phyloP scores from a whole-genome alignment of 2,888 invertebrate species.

The Gymnosoma rotundatum region DNA sequence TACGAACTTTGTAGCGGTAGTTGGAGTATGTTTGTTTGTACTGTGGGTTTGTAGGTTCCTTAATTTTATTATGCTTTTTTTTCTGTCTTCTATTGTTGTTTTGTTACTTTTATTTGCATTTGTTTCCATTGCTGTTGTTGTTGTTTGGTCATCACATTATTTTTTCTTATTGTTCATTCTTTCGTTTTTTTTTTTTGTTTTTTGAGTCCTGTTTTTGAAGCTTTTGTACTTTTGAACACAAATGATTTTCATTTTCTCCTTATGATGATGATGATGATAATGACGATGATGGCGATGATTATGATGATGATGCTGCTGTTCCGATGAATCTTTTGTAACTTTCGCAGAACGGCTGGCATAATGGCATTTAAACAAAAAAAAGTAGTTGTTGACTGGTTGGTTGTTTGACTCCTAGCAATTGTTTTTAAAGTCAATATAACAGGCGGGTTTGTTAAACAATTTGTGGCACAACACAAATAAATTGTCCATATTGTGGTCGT shows the following conservation, averaged over 20 bases:
- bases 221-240: conserved; percentile 16
- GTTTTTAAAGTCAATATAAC: conserved; percentile 50
- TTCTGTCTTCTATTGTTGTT: conserved; percentile 1
- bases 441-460: conserved; percentile 70
- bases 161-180: neutral
- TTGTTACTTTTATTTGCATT: conserved; percentile 11
- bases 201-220: conserved; percentile 41
- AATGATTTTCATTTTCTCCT: conserved; percentile 43
- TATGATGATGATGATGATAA: neutral
- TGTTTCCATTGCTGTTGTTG: conserved; percentile 11
- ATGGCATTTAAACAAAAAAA: conserved; percentile 6
- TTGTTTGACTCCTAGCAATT: conserved; percentile 45
- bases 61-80: conserved; percentile 5
- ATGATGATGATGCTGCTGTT: conserved; percentile 18
- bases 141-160: conserved; percentile 34
- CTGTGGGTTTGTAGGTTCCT: conserved; percentile 44
- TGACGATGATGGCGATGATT: neutral
- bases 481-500: conserved; percentile 77
- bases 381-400: conserved; percentile 19
- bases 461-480: conserved; percentile 75
- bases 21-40: conserved; percentile 11
- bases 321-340: conserved; percentile 36
- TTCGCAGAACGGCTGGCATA: conserved; percentile 30
- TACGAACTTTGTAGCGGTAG: neutral
- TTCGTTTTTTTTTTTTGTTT: conserved; percentile 17